Conservation (phyloP, 37 sponge, comb jelly and placozoan genomes). For the Diacarnus erythraeanus region DNA sequence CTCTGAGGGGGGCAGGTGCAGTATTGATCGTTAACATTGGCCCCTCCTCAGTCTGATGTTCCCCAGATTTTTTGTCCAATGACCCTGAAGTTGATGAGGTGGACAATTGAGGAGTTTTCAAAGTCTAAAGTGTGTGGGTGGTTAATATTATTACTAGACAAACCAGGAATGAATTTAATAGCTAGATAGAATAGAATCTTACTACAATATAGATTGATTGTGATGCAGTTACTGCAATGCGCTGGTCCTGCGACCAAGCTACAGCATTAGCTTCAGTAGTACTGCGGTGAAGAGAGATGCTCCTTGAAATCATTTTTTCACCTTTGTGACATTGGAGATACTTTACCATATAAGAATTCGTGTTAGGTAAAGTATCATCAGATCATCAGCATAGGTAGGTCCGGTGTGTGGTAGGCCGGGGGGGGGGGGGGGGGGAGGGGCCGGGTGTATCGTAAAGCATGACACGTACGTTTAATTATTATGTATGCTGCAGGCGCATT, state of each 20-base stretch:
- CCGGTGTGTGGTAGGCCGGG: too few species aligned
- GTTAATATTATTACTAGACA: too few species aligned
- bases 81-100: background rate
- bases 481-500: too few species aligned
- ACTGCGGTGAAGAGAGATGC: background rate
- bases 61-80: background rate
- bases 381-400: too few species aligned
- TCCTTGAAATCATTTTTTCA: background rate
- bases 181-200: background rate
- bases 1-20: constrained; percentile 7
- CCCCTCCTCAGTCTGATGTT: background rate
- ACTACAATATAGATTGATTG: constrained; percentile 31
- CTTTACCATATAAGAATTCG: too few species aligned
- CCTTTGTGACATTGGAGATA: background rate
- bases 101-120: background rate
- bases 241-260: constrained; percentile 35
- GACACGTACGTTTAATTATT: too few species aligned
- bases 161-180: background rate
- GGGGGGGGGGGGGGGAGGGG: too few species aligned
- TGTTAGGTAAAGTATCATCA: too few species aligned
- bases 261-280: constrained; percentile 10
- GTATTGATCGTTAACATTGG: constrained; percentile 1
- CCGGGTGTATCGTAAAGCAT: too few species aligned
- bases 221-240: constrained; percentile 26
- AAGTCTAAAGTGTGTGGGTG: background rate